Evolutionary conservation across 2,888 invertebrate genomes (phyloP).

Genomic region (Fragum sueziense): DNA sequence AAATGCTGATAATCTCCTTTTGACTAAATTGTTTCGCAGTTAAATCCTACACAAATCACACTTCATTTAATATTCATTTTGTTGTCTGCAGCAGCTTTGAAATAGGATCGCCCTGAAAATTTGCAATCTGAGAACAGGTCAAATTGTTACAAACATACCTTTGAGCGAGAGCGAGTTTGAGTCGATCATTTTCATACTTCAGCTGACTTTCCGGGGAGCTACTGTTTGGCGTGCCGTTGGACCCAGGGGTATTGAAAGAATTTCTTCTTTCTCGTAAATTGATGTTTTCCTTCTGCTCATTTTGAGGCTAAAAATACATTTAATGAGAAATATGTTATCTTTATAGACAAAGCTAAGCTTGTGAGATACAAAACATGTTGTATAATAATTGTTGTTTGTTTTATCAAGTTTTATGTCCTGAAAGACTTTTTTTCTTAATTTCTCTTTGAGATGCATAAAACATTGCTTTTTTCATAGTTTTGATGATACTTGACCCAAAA

Average conservation of each 20-base stretch:
- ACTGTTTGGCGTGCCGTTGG: conserved; percentile 58
- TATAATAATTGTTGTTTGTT: no score
- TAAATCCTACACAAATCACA: not conserved
- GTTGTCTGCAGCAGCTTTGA: no score
- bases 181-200: conserved; percentile 97
- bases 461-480: no score
- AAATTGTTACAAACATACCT: conserved; percentile 89
- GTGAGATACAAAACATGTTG: not conserved
- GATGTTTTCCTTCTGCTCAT: conserved; percentile 83
- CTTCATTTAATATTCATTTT: no score
- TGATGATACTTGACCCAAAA: no score
- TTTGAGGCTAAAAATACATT: conserved; percentile 38
- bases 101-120: no score
- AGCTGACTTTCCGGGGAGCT: conserved; percentile 85
- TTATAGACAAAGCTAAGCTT: not conserved
- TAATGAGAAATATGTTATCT: not conserved
- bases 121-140: no score
- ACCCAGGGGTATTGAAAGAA: conserved; percentile 74
- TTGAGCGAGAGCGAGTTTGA: conserved; percentile 96
- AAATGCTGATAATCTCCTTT: no score
- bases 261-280: conserved; percentile 75
- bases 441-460: no score
- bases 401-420: no score
- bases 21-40: no score
- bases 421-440: no score